phyloP scores from a whole-genome alignment of 2,113 vertebrate species.

The Colaptes auratus region DNA sequence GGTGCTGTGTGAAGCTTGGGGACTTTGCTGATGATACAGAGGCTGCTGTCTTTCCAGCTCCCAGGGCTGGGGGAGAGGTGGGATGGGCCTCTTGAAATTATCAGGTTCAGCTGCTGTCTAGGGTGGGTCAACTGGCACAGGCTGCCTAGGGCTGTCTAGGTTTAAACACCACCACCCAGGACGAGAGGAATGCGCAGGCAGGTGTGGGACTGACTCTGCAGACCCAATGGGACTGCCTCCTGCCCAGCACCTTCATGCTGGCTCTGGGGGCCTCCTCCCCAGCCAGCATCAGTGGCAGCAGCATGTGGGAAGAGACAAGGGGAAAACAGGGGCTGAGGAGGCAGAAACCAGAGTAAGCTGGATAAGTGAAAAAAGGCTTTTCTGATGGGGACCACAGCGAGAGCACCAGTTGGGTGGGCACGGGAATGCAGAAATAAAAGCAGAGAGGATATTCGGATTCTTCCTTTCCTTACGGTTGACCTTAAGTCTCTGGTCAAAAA shows the following conservation, averaged over 20 bases:
- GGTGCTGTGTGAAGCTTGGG: not conserved
- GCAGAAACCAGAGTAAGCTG: not conserved
- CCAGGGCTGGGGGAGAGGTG: too few relatives aligned
- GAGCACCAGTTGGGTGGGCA: not conserved
- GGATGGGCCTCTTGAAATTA: not conserved
- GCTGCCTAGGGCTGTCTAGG: not conserved
- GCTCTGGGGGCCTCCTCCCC: not conserved
- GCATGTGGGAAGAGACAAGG: not conserved
- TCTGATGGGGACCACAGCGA: not conserved
- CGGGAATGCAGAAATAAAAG: not conserved
- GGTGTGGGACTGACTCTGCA: not conserved
- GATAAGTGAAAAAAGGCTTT: not conserved
- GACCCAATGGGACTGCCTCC: too few relatives aligned
- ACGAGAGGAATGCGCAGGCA: not conserved
- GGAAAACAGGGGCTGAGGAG: not conserved
- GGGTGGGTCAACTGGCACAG: not conserved
- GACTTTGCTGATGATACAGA: too few relatives aligned
- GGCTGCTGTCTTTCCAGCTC: too few relatives aligned
- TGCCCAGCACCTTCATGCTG: rapidly evolving
- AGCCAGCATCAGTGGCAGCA: not conserved
- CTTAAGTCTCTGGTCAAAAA: not conserved
- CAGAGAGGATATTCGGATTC: not conserved
- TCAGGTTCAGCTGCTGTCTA: not conserved
- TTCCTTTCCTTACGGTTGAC: not conserved
- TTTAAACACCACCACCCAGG: not conserved